Conservation (phyloP, 2,888 invertebrate species). For the Abscondita cerata region DNA sequence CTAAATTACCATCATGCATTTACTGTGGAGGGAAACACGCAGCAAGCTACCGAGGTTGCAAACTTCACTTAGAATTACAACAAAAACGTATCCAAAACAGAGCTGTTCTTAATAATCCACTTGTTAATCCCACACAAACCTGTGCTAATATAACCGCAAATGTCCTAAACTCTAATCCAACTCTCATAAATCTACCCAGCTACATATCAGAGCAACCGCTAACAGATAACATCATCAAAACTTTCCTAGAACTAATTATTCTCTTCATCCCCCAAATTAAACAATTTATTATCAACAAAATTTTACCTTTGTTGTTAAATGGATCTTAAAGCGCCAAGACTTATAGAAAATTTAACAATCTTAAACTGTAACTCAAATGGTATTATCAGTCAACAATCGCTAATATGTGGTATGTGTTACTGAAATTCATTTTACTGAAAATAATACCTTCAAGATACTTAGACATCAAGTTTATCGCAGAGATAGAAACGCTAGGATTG, state of each 20-base stretch:
- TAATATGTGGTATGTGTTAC: too few relatives aligned
- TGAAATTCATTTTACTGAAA: too few relatives aligned
- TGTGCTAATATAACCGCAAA: not conserved
- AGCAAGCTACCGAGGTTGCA: not conserved
- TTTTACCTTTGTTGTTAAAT: not conserved
- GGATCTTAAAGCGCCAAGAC: not conserved
- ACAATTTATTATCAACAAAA: slow-evolving; percentile 9
- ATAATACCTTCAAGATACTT: too few relatives aligned
- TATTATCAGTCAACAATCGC: too few relatives aligned
- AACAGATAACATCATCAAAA: slow-evolving; percentile 10
- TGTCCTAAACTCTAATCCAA: slow-evolving; percentile 1
- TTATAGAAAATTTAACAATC: slow-evolving; percentile 6
- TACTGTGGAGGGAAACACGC: slow-evolving; percentile 7
- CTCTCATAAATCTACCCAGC: not conserved
- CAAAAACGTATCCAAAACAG: not conserved
- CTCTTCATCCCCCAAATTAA: slow-evolving; percentile 8
- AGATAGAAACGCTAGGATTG: too few relatives aligned
- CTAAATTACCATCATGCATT: not conserved
- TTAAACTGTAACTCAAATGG: slow-evolving; percentile 2
- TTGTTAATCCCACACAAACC: slow-evolving; percentile 5
- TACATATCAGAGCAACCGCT: not conserved
- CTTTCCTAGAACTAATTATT: slow-evolving; percentile 12
- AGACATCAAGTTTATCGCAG: too few relatives aligned
- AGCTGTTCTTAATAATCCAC: slow-evolving; percentile 8
- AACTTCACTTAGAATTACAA: not conserved